Conservation (phyloP, 2,797 vertebrate genomes). For the Dromococcyx pavoninus region DNA sequence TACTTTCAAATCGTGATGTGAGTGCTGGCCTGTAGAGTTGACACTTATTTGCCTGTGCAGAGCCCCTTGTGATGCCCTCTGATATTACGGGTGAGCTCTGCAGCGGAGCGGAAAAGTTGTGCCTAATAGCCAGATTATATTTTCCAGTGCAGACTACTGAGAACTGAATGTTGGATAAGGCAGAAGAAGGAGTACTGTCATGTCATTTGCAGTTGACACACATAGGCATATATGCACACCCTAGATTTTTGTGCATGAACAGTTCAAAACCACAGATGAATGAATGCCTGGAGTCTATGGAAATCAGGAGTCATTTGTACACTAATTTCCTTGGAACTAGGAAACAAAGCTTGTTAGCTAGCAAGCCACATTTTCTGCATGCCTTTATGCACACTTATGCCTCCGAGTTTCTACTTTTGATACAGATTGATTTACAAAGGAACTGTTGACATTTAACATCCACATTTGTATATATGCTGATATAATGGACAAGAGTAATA, state of each 20-base stretch:
- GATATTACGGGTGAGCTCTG: background rate
- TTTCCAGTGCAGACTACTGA: background rate
- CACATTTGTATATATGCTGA: background rate
- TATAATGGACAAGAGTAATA: background rate
- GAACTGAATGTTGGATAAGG: background rate
- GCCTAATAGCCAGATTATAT: rapidly evolving
- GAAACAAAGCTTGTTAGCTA: background rate
- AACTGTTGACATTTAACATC: background rate
- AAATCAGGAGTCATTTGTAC: background rate
- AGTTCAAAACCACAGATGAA: background rate
- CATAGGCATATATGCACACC: rapidly evolving
- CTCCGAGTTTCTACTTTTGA: background rate
- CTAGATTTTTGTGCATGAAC: background rate
- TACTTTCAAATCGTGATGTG: background rate
- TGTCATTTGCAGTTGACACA: background rate
- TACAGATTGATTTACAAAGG: background rate
- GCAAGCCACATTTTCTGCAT: background rate
- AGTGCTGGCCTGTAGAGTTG: background rate
- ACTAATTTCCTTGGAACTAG: background rate
- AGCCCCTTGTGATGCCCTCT: background rate
- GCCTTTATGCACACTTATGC: background rate
- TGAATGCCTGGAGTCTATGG: background rate
- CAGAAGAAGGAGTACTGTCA: background rate
- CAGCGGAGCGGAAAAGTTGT: background rate
- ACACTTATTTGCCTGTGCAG: rapidly evolving